phyloP scores from a whole-genome alignment of 2,888 invertebrate genomes.

The Diogma glabrata region DNA sequence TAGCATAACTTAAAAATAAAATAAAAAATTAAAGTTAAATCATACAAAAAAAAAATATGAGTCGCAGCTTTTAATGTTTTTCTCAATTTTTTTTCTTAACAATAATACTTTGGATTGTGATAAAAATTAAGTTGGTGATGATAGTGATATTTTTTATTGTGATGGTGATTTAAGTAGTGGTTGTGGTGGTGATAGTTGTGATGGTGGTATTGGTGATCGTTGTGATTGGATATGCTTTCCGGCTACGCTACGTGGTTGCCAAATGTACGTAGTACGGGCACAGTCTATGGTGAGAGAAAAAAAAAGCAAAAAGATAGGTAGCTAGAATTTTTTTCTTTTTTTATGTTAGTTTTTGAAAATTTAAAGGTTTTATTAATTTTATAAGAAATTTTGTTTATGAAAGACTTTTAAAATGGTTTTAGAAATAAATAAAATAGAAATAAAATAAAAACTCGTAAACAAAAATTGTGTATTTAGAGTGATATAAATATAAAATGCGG shows the following conservation, averaged over 20 bases:
- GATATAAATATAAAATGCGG: too few relatives aligned
- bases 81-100: neutral
- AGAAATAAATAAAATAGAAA: too few relatives aligned
- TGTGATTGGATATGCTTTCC: constrained; percentile 30
- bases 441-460: too few relatives aligned
- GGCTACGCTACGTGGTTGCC: constrained; percentile 39
- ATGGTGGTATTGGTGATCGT: constrained; percentile 22
- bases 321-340: neutral
- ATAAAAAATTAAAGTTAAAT: neutral
- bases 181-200: constrained; percentile 24
- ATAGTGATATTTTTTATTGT: constrained; percentile 26
- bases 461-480: too few relatives aligned
- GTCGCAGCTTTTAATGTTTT: neutral
- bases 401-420: too few relatives aligned
- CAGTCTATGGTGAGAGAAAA: constrained; percentile 28
- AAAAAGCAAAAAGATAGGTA: constrained; percentile 15
- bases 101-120: constrained; percentile 8
- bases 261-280: constrained; percentile 38
- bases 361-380: constrained; percentile 6
- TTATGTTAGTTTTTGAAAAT: constrained; percentile 1
- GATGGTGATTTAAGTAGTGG: constrained; percentile 26
- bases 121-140: constrained; percentile 23
- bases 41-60: neutral
- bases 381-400: too few relatives aligned
- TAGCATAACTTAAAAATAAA: constrained; percentile 3